phyloP scores from a whole-genome alignment of 2,113 vertebrate species.

The Amblyopsis rosae region DNA sequence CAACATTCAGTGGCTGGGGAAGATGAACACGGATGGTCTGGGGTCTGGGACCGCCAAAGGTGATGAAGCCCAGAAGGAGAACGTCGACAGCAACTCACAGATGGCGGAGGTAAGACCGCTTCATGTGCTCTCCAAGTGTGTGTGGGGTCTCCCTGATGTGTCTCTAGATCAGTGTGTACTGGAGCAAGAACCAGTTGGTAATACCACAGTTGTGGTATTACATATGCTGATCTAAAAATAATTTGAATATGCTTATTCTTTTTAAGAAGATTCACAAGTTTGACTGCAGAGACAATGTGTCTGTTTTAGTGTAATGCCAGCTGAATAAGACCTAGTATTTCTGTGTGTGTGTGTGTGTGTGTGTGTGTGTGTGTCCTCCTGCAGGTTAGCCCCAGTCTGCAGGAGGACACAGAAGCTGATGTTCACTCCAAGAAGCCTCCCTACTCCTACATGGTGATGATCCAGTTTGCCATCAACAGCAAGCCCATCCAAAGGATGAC shows the following conservation, averaged over 20 bases:
- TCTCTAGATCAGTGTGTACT: neutral
- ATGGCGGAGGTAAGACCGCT: constrained; percentile 73
- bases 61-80: constrained; percentile 76
- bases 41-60: constrained; percentile 64
- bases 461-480: constrained; percentile 98
- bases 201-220: too few species aligned
- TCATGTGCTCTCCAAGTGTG: neutral
- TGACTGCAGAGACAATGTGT: too few species aligned
- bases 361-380: neutral
- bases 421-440: constrained; percentile 83
- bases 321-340: neutral
- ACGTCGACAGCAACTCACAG: constrained; percentile 55
- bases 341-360: neutral
- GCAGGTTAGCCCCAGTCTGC: constrained; percentile 7
- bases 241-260: too few species aligned
- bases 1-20: constrained; percentile 90
- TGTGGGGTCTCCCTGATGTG: neutral
- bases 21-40: constrained; percentile 78
- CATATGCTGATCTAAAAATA: too few species aligned
- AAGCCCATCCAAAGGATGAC: constrained; percentile 87
- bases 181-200: neutral
- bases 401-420: neutral
- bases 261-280: too few species aligned
- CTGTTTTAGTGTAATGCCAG: too few species aligned
- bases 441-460: constrained; percentile 98